Conservation (phyloP, 2,113 vertebrate genomes). For the Gavialis gangeticus region DNA sequence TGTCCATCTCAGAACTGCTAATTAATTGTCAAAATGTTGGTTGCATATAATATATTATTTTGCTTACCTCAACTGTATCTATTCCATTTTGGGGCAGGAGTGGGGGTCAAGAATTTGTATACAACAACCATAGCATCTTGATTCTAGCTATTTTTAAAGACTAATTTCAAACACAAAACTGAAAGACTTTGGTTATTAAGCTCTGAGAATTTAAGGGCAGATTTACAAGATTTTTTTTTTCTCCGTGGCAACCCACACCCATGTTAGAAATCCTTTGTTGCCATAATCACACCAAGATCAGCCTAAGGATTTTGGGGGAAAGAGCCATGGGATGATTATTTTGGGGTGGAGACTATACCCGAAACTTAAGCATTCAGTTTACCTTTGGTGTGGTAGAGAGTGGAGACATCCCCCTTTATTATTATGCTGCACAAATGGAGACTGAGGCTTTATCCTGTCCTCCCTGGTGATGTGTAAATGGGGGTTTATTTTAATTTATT, state of each 20-base stretch:
- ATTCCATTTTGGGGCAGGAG: background rate
- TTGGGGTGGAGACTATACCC: background rate
- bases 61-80: background rate
- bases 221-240: background rate
- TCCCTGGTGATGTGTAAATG: background rate
- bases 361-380: background rate
- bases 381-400: background rate
- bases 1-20: background rate
- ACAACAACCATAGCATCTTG: background rate
- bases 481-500: background rate
- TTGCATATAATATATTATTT: background rate
- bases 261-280: background rate
- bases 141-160: background rate
- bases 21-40: background rate
- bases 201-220: background rate
- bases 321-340: background rate
- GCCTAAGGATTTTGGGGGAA: background rate
- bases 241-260: background rate
- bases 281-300: background rate
- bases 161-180: background rate
- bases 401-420: background rate
- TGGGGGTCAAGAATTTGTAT: background rate
- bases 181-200: background rate
- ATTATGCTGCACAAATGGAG: background rate
- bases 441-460: background rate